Evolutionary conservation across 2,113 vertebrate species (phyloP).

Genomic region (Ahaetulla prasina): DNA sequence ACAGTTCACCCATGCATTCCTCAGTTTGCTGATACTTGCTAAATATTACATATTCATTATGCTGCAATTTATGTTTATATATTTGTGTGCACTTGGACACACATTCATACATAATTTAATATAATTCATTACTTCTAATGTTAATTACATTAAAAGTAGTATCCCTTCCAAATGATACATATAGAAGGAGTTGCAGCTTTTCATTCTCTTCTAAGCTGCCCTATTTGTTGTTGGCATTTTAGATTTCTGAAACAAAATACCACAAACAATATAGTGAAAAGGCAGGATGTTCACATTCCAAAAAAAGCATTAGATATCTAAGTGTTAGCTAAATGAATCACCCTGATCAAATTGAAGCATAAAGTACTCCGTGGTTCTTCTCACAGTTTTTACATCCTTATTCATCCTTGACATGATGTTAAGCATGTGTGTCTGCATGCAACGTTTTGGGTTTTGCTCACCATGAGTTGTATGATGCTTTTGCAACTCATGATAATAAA

Average conservation of each 20-base stretch:
- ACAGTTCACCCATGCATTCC: not conserved
- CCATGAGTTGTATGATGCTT: constrained; percentile 27
- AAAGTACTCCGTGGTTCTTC: constrained; percentile 18
- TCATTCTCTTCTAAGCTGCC: not conserved
- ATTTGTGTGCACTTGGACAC: not conserved
- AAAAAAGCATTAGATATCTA: not conserved
- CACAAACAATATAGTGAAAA: not conserved
- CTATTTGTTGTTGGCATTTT: not conserved
- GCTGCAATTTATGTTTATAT: not conserved
- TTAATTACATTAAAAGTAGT: not conserved
- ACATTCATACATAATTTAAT: not conserved
- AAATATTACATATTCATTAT: not conserved
- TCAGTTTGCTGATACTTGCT: not conserved
- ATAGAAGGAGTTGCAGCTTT: not conserved
- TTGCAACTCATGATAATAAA: constrained; percentile 40
- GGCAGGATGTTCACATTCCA: not conserved
- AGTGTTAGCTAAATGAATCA: not conserved
- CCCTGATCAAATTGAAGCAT: constrained; percentile 31
- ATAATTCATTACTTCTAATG: not conserved
- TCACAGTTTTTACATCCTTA: constrained; percentile 42
- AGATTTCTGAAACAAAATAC: not conserved
- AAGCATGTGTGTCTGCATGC: constrained; percentile 23
- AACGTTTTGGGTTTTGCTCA: constrained; percentile 33
- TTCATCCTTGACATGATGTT: constrained; percentile 29
- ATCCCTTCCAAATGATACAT: not conserved